Evolutionary conservation across 2,888 invertebrate species (phyloP), one percentile per base, ranked within the genome.

Genomic region (Brachyopa scutellaris): DNA sequence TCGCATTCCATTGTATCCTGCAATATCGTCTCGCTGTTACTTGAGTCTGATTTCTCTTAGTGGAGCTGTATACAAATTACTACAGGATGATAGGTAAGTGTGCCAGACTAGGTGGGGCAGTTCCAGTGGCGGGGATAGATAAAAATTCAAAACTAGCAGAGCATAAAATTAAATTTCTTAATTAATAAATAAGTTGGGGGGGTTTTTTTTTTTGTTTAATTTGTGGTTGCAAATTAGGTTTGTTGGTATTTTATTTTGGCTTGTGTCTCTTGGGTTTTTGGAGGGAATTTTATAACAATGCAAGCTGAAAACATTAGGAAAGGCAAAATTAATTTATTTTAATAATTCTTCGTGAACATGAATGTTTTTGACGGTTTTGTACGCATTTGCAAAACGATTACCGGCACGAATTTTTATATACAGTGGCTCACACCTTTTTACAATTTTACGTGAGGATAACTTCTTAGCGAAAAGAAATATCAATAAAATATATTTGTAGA

Each of bases 141-240:
- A 8, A 67, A 59, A 55, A 61, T 49, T 53, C 11, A 45, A 78
- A 70, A 61, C 69, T 51, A 83, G 15, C 80, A 40, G 62, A 69
- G 84, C 84, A 73, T 84, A 70, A 84, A 85, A 84, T 84, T 84
- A 67, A 84, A 84, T 80, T 78, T 84, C 77, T 84, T 66, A 84
- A 84, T 84, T 84, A 84, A 79, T 79, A 69, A 80, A 70, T 51
- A 70, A 80, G 57, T 84, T 85, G 8, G 31, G 19, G 3, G 13
- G 8, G 11, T 13, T 5, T 45, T 74, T 26, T 36, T 26, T 69
- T 21, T 62, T 15, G 21, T 29, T 36, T 9, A 3, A 21, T 38
- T 62, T 62, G 9, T 31, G 31, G n/a, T 45, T 55, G 33, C 0
- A 55, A 67, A 67, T 67, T 45, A n/a, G 15, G 26, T 67, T 9